Percentiles rank a stretch among this genome's conserved stretches.
These are phyloP conservation scores for Tichodroma muraria DNA, from an alignment of 2,113 vertebrate genomes.

Conservation along the genomic window DNA sequence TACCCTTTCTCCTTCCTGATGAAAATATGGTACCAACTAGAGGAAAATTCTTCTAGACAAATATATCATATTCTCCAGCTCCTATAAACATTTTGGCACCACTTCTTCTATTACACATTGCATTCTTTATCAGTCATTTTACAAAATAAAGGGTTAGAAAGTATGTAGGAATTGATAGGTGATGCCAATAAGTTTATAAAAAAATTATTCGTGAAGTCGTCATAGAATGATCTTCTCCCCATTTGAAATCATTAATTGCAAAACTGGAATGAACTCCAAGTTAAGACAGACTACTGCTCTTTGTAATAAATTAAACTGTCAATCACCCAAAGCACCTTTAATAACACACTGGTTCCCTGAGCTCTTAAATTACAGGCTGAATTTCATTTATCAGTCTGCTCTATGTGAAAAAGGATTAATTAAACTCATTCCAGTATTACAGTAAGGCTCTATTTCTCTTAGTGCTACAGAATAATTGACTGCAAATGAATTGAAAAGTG, in stretches of 20 bases:
- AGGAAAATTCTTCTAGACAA: constrained; percentile 57
- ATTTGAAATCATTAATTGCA: constrained; percentile 65
- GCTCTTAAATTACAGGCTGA: constrained; percentile 74
- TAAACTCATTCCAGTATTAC: constrained; percentile 66
- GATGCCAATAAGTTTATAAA: neutral
- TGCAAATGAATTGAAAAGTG: constrained; percentile 65
- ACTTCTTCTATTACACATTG: neutral
- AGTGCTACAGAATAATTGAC: constrained; percentile 59
- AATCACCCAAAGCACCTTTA: constrained; percentile 67
- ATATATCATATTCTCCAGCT: constrained; percentile 39
- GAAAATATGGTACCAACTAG: constrained; percentile 60
- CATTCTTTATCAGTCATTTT: neutral
- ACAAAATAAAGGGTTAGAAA: neutral
- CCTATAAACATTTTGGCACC: neutral
- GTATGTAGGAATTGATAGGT: neutral
- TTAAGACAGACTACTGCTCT: constrained; percentile 59
- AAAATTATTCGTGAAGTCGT: constrained; percentile 9
- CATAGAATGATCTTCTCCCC: neutral
- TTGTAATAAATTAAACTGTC: constrained; percentile 73
- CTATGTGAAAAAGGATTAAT: constrained; percentile 76
- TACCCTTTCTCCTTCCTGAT: constrained; percentile 73
- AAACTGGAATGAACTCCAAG: constrained; percentile 41
- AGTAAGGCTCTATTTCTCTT: constrained; percentile 56
- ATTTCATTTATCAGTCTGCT: constrained; percentile 76
- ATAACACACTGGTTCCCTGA: constrained; percentile 65